phyloP scores from a whole-genome alignment of 30 jellyfish, hydroid and myxozoan species.

The Catostylus mosaicus region DNA sequence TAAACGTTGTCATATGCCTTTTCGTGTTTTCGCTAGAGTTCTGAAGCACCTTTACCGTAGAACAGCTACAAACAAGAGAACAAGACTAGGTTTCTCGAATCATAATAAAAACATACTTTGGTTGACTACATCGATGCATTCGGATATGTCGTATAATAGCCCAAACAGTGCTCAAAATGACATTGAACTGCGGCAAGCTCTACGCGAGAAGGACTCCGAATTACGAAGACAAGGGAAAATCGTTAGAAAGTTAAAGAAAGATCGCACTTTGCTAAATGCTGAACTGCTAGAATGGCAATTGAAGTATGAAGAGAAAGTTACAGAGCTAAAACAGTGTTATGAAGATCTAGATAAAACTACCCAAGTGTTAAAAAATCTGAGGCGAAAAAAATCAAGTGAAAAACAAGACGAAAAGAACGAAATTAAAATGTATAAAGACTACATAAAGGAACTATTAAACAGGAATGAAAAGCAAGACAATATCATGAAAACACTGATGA shows the following conservation, averaged over 20 bases:
- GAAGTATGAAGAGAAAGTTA: background rate
- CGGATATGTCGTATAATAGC: background rate
- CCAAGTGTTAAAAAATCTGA: background rate
- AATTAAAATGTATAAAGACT: constrained; percentile 2
- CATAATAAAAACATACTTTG: background rate
- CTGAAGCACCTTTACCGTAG: background rate
- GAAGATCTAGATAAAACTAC: background rate
- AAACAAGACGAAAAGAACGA: background rate
- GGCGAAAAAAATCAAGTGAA: background rate
- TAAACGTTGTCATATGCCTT: background rate
- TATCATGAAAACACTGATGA: background rate
- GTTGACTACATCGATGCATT: background rate
- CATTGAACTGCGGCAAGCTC: background rate
- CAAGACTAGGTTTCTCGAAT: background rate
- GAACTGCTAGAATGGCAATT: constrained; percentile 41
- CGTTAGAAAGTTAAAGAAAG: constrained; percentile 16
- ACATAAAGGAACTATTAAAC: constrained; percentile 8
- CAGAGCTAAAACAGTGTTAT: background rate
- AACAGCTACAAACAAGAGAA: background rate
- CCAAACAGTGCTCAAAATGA: background rate
- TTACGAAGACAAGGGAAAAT: constrained; percentile 7
- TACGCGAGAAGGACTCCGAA: constrained; percentile 10
- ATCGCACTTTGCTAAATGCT: constrained; percentile 25
- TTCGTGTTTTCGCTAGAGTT: background rate
- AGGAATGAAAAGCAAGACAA: constrained; percentile 46